Percentiles rank a stretch among this genome's conserved stretches.
phyloP scores from a whole-genome alignment of 2,113 vertebrate genomes.

The Coracopsis vasa region DNA sequence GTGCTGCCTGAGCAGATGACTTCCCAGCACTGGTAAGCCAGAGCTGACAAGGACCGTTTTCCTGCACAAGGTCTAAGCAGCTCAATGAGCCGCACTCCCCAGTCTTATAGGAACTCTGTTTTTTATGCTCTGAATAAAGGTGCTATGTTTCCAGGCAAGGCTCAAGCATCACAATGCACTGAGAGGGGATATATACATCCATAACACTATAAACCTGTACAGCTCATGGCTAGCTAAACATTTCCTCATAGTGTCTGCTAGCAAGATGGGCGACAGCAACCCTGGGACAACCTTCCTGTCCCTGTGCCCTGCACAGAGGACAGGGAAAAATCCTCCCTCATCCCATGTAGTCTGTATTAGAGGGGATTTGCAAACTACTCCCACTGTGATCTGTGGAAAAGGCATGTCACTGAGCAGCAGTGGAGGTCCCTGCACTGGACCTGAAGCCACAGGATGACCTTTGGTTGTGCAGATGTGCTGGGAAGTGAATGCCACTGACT shows the following conservation, averaged over 20 bases:
- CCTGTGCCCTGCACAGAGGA: neutral
- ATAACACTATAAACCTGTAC: neutral
- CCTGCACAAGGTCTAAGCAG: constrained; percentile 73
- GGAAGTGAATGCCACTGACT: neutral
- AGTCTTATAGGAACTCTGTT: constrained; percentile 52
- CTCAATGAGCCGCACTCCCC: constrained; percentile 39
- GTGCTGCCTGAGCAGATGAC: constrained; percentile 53
- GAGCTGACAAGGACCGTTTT: constrained; percentile 41
- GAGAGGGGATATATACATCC: constrained; percentile 6
- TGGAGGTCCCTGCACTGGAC: neutral
- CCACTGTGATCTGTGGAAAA: neutral
- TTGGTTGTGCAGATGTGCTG: neutral
- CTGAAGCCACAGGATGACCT: neutral
- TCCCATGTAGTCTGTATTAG: rapidly evolving
- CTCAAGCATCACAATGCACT: neutral
- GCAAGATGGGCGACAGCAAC: neutral
- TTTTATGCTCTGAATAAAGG: constrained; percentile 36
- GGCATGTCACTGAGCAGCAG: neutral
- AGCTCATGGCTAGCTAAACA: neutral
- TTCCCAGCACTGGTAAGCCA: constrained; percentile 65
- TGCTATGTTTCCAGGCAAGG: neutral
- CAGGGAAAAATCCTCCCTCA: neutral
- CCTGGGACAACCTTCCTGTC: neutral
- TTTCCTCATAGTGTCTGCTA: neutral
- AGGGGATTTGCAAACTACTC: neutral